Evolutionary conservation across 2,113 vertebrate genomes (phyloP), one percentile per base, ranked within the genome.

Genomic region (Colinus virginianus): DNA sequence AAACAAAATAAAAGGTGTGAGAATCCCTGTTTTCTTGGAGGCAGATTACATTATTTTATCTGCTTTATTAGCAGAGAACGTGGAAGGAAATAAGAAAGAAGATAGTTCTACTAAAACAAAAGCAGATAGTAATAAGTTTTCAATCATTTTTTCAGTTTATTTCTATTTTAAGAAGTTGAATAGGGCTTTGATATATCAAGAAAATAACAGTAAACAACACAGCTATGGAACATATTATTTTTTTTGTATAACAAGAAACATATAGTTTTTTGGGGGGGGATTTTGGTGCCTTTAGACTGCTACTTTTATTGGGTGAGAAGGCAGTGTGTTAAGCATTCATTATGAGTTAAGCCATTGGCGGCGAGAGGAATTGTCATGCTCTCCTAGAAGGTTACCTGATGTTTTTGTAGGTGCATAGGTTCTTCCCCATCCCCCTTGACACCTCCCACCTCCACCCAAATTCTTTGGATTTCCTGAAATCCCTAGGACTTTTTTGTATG

Each of bases 391-490:
- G 2, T 71, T 72, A 61, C 36, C 55, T 78, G 58, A 18, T 11
- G 11, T 78, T 90, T 81, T 74, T 40, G 21, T 87, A 69, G 48
- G 18, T 48, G 34, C 16, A 11, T 19, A n/a, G 14, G 13, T 69
- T 77, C 23, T 94, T 89, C 23, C 9, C 10, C 26, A 32, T 55
- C 15, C 18, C 2, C 1, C 15, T 75, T 77, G 56, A 56, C 18
- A 68, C 22, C 7, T 0, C 23, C 30, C 48, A 25, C 7, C 25
- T 93, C 11, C 13, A 18, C 18, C 3, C 19, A 45, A 7, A 61
- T 80, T 71, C 61, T 56, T 93, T 40, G 8, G 12, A 61, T 75
- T 95, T 91, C 85, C 69, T 90, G 71, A 81, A 91, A 91, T 78
- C 69, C 17, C 3, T 58, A 56, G 17, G 14, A 68, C 20, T 61